Percentiles rank a stretch among this genome's conserved stretches.
Conservation (phyloP, 1,140 invertebrate genomes). For the Hypsibius dujardini region DNA sequence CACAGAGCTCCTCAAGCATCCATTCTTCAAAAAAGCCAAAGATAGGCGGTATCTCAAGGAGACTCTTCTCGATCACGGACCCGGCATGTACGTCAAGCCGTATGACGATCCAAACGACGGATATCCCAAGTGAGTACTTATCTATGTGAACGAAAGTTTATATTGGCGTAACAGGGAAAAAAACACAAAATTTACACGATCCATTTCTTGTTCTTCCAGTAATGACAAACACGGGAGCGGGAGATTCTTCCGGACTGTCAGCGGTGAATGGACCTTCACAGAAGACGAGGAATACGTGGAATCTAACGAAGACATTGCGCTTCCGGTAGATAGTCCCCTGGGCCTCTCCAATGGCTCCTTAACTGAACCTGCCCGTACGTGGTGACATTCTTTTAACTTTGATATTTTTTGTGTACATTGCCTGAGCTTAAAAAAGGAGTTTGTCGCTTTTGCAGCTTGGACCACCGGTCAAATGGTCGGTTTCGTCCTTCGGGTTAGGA, state of each 20-base stretch:
- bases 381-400: background rate
- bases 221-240: background rate
- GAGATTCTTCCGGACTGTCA: slow-evolving; percentile 1
- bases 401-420: background rate
- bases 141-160: too few species aligned
- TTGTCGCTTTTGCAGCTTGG: slow-evolving; percentile 3
- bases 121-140: background rate
- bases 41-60: slow-evolving; percentile 84
- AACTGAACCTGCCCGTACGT: background rate
- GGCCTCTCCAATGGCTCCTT: background rate
- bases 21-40: slow-evolving; percentile 98
- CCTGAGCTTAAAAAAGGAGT: too few species aligned
- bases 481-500: slow-evolving; percentile 42
- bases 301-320: too few species aligned
- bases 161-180: too few species aligned
- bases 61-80: slow-evolving; percentile 45
- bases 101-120: background rate
- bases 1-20: slow-evolving; percentile 89
- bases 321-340: background rate
- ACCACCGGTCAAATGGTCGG: background rate
- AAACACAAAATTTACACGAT: too few species aligned
- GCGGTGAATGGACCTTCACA: slow-evolving; percentile 14
- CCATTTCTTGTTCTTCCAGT: background rate
- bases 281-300: slow-evolving; percentile 5
- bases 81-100: slow-evolving; percentile 15